Evolutionary conservation across 2,888 invertebrate genomes (phyloP).

Genomic region (Phorcus lineatus): DNA sequence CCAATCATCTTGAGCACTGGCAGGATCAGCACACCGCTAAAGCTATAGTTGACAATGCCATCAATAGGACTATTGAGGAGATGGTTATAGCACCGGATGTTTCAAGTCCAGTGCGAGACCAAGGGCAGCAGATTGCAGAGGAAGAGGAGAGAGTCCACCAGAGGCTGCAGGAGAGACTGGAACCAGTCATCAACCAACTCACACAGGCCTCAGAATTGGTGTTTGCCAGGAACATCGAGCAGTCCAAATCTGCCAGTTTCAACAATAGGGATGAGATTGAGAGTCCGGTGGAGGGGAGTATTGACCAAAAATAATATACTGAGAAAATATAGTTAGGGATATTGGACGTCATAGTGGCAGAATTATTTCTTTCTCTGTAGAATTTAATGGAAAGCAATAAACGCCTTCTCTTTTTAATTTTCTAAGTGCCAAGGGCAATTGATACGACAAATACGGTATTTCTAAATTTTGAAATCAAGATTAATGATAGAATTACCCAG

Average conservation of each 20-base stretch:
- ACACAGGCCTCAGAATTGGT: neutral
- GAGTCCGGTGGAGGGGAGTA: no score
- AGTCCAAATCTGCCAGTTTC: neutral
- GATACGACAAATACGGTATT: no score
- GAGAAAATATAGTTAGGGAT: no score
- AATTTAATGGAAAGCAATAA: no score
- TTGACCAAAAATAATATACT: no score
- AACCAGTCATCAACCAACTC: neutral
- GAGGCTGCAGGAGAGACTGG: neutral
- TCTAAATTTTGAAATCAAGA: no score
- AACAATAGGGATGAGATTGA: no score
- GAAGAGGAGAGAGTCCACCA: neutral
- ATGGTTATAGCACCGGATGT: constrained; percentile 28
- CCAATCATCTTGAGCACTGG: constrained; percentile 8
- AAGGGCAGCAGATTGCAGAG: neutral
- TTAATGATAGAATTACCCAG: no score
- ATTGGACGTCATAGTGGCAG: no score
- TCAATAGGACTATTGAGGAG: constrained; percentile 28
- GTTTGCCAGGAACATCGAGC: neutral
- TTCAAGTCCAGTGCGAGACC: neutral
- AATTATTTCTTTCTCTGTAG: no score
- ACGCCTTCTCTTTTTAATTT: no score
- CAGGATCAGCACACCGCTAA: constrained; percentile 29
- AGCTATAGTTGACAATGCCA: constrained; percentile 30
- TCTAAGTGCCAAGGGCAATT: no score